Evolutionary conservation across 1,140 invertebrate species (phyloP).

Genomic region (Heterodera carotae): DNA sequence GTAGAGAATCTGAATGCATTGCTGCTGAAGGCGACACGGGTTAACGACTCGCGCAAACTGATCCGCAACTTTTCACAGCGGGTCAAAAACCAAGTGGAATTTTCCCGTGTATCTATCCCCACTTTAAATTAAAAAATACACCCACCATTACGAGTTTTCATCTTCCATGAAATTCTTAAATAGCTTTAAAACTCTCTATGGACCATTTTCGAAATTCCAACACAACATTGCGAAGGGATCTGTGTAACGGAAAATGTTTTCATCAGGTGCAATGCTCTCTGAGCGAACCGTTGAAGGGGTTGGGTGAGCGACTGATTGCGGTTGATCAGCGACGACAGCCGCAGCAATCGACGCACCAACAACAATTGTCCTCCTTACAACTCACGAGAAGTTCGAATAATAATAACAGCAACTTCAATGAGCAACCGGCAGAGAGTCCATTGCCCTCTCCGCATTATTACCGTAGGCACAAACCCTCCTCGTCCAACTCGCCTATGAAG

Average conservation of each 20-base stretch:
- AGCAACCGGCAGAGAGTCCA: not conserved
- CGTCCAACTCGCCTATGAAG: not conserved
- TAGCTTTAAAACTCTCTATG: too few species aligned
- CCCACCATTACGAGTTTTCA: too few species aligned
- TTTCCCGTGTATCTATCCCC: not conserved
- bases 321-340: not conserved
- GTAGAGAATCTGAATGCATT: slow-evolving; percentile 20
- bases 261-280: slow-evolving; percentile 19
- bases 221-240: not conserved
- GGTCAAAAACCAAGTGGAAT: slow-evolving; percentile 7
- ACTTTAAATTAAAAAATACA: too few species aligned
- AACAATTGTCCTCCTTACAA: not conserved
- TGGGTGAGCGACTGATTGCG: not conserved
- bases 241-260: not conserved
- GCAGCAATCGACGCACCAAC: not conserved
- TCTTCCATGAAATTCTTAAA: too few species aligned
- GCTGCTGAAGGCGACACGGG: slow-evolving; percentile 9
- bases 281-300: slow-evolving; percentile 22
- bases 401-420: not conserved
- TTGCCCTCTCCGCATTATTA: not conserved
- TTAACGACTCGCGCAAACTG: not conserved
- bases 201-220: too few species aligned
- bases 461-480: not conserved
- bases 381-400: not conserved
- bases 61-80: slow-evolving; percentile 14